Evolutionary conservation across 64 coral and sea anemone species (phyloP).

Genomic region (Pachyseris speciosa): DNA sequence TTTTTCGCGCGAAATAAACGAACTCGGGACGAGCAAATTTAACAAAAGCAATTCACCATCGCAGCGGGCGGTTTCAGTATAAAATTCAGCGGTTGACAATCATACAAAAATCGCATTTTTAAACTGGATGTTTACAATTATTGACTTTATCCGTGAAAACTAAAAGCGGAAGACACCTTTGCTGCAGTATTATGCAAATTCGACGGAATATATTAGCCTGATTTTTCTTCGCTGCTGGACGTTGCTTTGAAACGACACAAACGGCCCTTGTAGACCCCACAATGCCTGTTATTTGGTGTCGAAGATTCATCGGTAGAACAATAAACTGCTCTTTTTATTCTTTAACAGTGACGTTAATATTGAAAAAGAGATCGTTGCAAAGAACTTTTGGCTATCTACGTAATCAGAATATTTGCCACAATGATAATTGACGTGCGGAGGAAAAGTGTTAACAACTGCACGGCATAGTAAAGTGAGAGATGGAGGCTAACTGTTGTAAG

Average conservation of each 20-base stretch:
- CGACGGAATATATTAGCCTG: neutral
- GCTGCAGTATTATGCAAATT: constrained; percentile 36
- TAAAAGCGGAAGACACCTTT: neutral
- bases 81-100: constrained; percentile 14
- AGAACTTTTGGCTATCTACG: too few relatives aligned
- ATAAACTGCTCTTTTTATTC: too few relatives aligned
- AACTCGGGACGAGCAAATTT: neutral
- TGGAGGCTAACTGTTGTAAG: too few relatives aligned
- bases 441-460: too few relatives aligned
- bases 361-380: too few relatives aligned
- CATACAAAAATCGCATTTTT: constrained; percentile 27
- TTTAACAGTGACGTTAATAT: too few relatives aligned
- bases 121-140: constrained; percentile 15
- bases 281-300: neutral
- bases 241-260: neutral
- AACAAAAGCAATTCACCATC: neutral
- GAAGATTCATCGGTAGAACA: too few relatives aligned
- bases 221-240: neutral
- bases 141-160: constrained; percentile 10
- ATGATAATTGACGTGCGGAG: too few relatives aligned
- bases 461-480: too few relatives aligned
- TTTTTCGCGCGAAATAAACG: neutral
- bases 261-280: neutral
- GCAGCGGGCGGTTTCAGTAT: neutral
- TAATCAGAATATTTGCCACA: too few relatives aligned